phyloP scores from a whole-genome alignment of 2,888 invertebrate genomes.

The Parnassius apollo region DNA sequence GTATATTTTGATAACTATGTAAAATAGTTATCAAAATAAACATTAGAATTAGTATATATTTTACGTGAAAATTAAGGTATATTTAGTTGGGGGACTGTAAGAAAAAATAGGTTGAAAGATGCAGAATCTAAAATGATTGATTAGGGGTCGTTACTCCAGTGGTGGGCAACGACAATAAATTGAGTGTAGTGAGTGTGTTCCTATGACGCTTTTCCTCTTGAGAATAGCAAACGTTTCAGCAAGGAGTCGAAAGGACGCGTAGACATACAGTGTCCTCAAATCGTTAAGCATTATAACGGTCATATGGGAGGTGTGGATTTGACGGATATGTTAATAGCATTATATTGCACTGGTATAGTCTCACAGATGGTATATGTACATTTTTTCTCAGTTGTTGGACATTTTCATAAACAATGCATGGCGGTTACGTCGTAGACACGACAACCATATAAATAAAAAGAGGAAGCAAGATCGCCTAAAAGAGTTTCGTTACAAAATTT shows the following conservation, averaged over 20 bases:
- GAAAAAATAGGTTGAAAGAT: too few species aligned
- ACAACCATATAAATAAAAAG: background rate
- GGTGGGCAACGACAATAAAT: background rate
- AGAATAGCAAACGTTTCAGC: constrained; percentile 29
- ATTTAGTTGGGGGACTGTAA: too few species aligned
- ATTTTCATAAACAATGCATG: background rate
- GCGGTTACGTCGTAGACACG: background rate
- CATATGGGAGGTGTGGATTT: constrained; percentile 37
- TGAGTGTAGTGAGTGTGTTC: constrained; percentile 30
- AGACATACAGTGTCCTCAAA: constrained; percentile 31
- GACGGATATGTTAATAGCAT: constrained; percentile 6
- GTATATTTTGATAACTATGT: too few species aligned
- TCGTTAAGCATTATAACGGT: constrained; percentile 35
- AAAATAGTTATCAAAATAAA: too few species aligned
- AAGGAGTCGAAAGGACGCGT: constrained; percentile 29
- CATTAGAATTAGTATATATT: too few species aligned
- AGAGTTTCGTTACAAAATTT: constrained; percentile 1
- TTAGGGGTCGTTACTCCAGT: background rate
- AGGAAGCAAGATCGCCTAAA: constrained; percentile 2
- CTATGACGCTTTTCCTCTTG: constrained; percentile 31
- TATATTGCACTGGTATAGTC: constrained; percentile 30
- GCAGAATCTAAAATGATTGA: too few species aligned
- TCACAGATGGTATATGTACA: constrained; percentile 35
- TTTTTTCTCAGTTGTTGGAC: constrained; percentile 23
- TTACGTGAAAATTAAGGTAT: too few species aligned